phyloP scores from a whole-genome alignment of 2,797 vertebrate species.

The Champsocephalus esox region DNA sequence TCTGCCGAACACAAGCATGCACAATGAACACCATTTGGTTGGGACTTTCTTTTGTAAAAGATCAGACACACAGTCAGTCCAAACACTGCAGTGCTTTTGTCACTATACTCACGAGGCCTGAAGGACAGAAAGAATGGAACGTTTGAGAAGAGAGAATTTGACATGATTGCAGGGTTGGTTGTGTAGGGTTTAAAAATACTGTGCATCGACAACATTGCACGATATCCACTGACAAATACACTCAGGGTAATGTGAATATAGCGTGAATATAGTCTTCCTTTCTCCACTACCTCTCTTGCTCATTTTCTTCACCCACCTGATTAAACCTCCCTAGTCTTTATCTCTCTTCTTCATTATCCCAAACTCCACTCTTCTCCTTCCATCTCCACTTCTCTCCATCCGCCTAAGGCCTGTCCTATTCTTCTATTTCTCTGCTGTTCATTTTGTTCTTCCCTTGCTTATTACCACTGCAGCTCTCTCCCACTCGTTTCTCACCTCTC shows the following conservation, averaged over 20 bases:
- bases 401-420: constrained; percentile 16
- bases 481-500: constrained; percentile 47
- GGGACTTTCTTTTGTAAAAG: neutral
- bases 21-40: neutral
- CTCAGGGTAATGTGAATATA: neutral
- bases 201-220: neutral
- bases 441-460: constrained; percentile 24
- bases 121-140: neutral
- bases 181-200: neutral
- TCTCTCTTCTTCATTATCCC: constrained; percentile 23
- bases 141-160: neutral
- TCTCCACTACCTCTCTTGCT: constrained; percentile 4
- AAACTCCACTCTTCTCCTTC: constrained; percentile 28
- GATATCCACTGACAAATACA: neutral
- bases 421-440: constrained; percentile 12
- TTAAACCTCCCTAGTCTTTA: constrained; percentile 12
- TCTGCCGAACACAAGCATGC: neutral
- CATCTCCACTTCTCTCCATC: constrained; percentile 26
- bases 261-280: neutral
- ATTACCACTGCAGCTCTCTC: constrained; percentile 49
- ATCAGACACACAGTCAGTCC: neutral
- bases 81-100: neutral
- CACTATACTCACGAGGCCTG: neutral
- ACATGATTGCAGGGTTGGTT: neutral
- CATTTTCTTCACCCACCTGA: constrained; percentile 17